Percentiles rank a stretch among this genome's conserved stretches.
These are phyloP conservation scores for Ascaphus truei DNA, from an alignment of 2,113 vertebrate genomes.

Conservation along the genomic window DNA sequence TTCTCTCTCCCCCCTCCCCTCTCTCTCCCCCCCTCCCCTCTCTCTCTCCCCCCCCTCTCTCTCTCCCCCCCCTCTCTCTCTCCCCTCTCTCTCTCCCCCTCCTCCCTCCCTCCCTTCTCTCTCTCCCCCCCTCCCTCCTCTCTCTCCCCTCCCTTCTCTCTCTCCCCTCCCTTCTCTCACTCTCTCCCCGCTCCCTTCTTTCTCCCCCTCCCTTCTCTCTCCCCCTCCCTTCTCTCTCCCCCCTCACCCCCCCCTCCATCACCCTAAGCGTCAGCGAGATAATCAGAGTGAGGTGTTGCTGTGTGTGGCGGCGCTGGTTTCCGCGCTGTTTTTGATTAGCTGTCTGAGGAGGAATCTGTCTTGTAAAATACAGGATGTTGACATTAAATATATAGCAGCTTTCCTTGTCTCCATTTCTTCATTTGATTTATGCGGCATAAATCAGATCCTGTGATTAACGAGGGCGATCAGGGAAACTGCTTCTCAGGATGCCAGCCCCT, in stretches of 20 bases:
- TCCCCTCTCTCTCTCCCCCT: no score
- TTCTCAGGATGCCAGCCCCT: neutral
- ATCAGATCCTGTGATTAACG: constrained; percentile 27
- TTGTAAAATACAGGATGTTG: constrained; percentile 55
- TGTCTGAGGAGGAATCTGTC: constrained; percentile 61
- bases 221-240: neutral
- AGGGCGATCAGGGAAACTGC: constrained; percentile 11
- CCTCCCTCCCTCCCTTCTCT: no score
- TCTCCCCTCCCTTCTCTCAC: neutral
- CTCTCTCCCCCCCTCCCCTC: no score
- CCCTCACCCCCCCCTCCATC: neutral
- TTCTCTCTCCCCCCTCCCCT: no score
- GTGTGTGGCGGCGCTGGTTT: neutral
- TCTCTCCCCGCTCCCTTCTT: neutral
- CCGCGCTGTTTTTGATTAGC: constrained; percentile 60
- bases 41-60: no score
- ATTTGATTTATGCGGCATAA: constrained; percentile 32
- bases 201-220: neutral
- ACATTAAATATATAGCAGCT: constrained; percentile 56
- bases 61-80: no score
- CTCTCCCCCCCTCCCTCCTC: neutral
- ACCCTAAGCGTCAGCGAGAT: constrained; percentile 9
- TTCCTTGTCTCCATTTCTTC: constrained; percentile 33
- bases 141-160: neutral
- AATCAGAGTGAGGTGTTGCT: constrained; percentile 24